A percentile compares a stretch with the other conserved stretches of the same genome.
These are phyloP conservation scores for Leuctra nigra DNA, from an alignment of 2,888 invertebrate species.

Conservation along the genomic window DNA sequence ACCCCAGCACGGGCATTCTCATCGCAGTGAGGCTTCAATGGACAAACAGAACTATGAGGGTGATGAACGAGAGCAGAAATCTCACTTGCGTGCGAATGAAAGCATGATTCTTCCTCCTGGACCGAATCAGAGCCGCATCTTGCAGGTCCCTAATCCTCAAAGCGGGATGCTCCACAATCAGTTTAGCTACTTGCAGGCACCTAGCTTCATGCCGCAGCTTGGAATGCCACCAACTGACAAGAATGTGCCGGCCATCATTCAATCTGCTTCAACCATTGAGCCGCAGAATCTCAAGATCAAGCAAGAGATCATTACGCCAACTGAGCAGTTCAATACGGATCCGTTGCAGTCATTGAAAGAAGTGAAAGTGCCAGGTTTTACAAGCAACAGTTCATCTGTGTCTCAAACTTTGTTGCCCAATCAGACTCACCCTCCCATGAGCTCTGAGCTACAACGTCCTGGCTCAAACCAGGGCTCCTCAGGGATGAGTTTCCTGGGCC, in stretches of 20 bases:
- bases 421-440: not conserved
- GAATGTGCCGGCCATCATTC: not conserved
- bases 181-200: slow-evolving; percentile 2
- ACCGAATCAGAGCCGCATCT: not conserved
- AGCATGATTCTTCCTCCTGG: not conserved
- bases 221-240: not conserved
- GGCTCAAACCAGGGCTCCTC: slow-evolving; percentile 18
- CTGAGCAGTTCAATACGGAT: slow-evolving; percentile 43
- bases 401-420: slow-evolving; percentile 34
- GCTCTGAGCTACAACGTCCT: slow-evolving; percentile 22
- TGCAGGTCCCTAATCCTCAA: slow-evolving; percentile 4
- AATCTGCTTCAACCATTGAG: slow-evolving; percentile 43
- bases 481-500: slow-evolving; percentile 49
- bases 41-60: not conserved
- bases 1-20: not conserved
- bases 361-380: slow-evolving; percentile 69
- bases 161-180: not conserved
- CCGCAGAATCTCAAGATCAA: slow-evolving; percentile 68
- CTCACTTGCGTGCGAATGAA: not conserved
- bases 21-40: not conserved
- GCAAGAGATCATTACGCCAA: slow-evolving; percentile 46
- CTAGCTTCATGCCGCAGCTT: not conserved
- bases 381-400: slow-evolving; percentile 39
- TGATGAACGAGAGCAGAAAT: not conserved
- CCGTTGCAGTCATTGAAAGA: slow-evolving; percentile 72